These are phyloP conservation scores for Cryptus armator DNA, from an alignment of 2,888 invertebrate species.

Conservation along the genomic window DNA sequence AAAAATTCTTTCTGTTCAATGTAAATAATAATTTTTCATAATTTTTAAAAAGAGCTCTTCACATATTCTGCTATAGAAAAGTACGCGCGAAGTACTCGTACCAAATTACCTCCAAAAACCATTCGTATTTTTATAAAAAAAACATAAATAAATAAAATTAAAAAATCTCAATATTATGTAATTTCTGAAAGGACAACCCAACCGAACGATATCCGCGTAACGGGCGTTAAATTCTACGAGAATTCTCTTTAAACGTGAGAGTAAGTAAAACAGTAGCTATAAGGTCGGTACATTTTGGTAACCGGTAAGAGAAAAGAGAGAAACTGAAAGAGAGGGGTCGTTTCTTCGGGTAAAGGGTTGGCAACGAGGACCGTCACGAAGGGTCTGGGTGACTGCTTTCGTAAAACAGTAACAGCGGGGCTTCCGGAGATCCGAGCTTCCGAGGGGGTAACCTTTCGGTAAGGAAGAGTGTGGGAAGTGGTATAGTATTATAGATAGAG, in stretches of 20 bases:
- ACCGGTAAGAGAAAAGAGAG: neutral
- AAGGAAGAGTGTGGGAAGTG: constrained; percentile 49
- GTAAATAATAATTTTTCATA: no score
- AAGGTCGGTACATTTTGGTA: neutral
- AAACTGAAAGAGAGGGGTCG: neutral
- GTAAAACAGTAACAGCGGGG: constrained; percentile 47
- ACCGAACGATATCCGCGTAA: neutral
- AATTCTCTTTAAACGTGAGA: neutral
- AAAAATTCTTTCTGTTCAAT: no score
- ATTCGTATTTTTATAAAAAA: no score
- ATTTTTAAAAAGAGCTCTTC: no score
- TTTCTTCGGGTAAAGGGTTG: constrained; percentile 53
- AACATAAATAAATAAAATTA: no score
- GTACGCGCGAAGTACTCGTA: no score
- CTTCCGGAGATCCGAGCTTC: constrained; percentile 16
- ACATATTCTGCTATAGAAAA: no score
- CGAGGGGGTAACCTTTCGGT: constrained; percentile 35
- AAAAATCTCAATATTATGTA: no score
- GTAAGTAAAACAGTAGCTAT: neutral
- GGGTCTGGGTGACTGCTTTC: constrained; percentile 40
- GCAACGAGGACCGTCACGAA: constrained; percentile 48
- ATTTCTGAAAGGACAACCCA: no score
- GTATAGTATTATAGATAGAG: constrained; percentile 45
- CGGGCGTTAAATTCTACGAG: neutral
- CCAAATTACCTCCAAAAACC: no score